phyloP scores from a whole-genome alignment of 2,888 invertebrate genomes.

The Rhagonycha lutea region DNA sequence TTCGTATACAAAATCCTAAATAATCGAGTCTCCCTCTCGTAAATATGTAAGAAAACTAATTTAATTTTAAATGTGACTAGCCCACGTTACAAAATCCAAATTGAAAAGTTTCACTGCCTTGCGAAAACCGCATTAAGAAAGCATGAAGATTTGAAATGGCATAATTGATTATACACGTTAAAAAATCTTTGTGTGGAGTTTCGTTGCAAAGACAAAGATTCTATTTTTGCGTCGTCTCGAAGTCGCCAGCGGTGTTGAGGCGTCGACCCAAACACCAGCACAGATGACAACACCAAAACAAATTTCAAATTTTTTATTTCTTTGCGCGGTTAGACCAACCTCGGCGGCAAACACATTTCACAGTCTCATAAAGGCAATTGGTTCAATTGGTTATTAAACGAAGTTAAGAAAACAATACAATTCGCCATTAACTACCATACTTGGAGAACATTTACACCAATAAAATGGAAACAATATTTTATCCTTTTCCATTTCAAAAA shows the following conservation, averaged over 20 bases:
- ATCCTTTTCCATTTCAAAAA: neutral
- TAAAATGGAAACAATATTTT: too few relatives aligned
- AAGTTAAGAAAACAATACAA: neutral
- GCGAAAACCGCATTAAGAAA: neutral
- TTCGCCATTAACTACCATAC: neutral
- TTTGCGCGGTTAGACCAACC: slow-evolving; percentile 15
- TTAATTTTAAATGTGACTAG: neutral
- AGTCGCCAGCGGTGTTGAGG: slow-evolving; percentile 22
- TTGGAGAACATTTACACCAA: too few relatives aligned
- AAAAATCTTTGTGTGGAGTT: neutral
- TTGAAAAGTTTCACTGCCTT: neutral
- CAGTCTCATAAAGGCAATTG: slow-evolving; percentile 15
- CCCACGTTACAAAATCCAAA: neutral
- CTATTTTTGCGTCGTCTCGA: slow-evolving; percentile 25
- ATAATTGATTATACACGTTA: neutral
- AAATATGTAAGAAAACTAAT: neutral
- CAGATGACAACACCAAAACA: slow-evolving; percentile 13
- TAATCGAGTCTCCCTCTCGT: neutral
- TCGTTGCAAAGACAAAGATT: slow-evolving; percentile 14
- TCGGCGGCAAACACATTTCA: slow-evolving; percentile 5
- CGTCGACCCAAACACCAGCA: slow-evolving; percentile 22
- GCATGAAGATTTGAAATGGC: neutral
- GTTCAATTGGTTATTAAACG: slow-evolving; percentile 5
- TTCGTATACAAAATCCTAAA: neutral
- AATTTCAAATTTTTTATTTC: slow-evolving; percentile 14